phyloP scores from a whole-genome alignment of 2,113 vertebrate genomes.

The Strigops habroptila region DNA sequence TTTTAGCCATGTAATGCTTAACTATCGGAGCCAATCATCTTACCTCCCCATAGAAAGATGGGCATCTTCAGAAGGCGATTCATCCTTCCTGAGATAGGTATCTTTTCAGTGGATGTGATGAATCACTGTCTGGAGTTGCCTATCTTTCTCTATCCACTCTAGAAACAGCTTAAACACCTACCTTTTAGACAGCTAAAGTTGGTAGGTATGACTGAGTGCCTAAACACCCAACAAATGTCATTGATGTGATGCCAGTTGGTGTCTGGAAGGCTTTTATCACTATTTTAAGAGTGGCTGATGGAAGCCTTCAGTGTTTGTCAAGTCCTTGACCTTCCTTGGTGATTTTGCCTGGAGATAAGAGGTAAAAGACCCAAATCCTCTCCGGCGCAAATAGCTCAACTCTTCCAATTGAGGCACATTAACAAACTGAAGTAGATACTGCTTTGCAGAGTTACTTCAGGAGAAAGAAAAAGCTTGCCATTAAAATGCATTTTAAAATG shows the following conservation, averaged over 20 bases:
- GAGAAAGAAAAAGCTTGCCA: not conserved
- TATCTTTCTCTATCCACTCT: constrained; percentile 34
- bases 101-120: constrained; percentile 42
- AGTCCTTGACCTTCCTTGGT: not conserved
- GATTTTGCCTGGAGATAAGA: not conserved
- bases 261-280: constrained; percentile 4
- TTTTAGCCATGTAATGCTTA: not conserved
- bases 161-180: constrained; percentile 17
- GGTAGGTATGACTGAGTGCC: not conserved
- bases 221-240: not conserved
- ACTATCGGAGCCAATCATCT: not conserved
- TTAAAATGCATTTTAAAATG: not conserved
- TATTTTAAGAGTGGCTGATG: constrained; percentile 5
- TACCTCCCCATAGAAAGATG: constrained; percentile 23
- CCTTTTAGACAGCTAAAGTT: not conserved
- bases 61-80: constrained; percentile 18
- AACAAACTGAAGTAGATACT: not conserved
- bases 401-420: not conserved
- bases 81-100: constrained; percentile 57
- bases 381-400: not conserved
- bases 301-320: not conserved
- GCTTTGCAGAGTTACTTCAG: not conserved
- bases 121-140: constrained; percentile 61
- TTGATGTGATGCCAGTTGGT: constrained; percentile 4
- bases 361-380: not conserved